Conservation (phyloP, 2,797 vertebrate species). For the Saxicola maurus region DNA sequence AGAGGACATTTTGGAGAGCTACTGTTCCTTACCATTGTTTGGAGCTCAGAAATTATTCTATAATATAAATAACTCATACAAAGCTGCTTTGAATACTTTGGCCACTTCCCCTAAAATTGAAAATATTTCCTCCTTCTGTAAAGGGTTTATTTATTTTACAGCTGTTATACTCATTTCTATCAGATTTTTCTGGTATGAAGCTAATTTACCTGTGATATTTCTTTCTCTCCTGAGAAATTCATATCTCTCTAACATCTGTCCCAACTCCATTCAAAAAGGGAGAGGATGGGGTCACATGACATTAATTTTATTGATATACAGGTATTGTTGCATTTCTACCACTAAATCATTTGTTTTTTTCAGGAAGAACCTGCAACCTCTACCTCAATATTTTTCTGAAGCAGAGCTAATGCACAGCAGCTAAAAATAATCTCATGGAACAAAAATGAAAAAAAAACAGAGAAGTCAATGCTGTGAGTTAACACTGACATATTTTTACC, state of each 20-base stretch:
- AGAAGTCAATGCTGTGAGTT: conserved; percentile 41
- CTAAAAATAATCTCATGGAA: conserved; percentile 54
- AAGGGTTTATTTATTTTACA: conserved; percentile 1
- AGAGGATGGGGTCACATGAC: neutral
- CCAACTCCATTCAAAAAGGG: neutral
- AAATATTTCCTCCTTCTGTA: neutral
- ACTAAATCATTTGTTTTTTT: neutral
- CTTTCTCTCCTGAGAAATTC: neutral
- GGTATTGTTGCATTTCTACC: neutral
- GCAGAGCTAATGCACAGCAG: conserved; percentile 4
- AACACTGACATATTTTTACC: conserved; percentile 35
- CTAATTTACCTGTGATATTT: conserved; percentile 32
- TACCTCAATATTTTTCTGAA: conserved; percentile 25
- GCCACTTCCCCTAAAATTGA: neutral
- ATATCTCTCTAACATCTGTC: neutral
- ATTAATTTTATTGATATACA: neutral
- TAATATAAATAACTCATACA: neutral
- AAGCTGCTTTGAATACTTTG: neutral
- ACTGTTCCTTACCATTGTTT: neutral
- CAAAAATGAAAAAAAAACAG: conserved; percentile 43
- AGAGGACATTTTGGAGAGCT: neutral
- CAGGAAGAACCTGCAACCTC: neutral
- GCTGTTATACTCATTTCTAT: neutral
- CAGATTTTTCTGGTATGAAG: conserved; percentile 11
- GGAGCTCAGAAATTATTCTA: neutral